Conservation (phyloP, 2,888 invertebrate species). For the Spilarctia lutea region DNA sequence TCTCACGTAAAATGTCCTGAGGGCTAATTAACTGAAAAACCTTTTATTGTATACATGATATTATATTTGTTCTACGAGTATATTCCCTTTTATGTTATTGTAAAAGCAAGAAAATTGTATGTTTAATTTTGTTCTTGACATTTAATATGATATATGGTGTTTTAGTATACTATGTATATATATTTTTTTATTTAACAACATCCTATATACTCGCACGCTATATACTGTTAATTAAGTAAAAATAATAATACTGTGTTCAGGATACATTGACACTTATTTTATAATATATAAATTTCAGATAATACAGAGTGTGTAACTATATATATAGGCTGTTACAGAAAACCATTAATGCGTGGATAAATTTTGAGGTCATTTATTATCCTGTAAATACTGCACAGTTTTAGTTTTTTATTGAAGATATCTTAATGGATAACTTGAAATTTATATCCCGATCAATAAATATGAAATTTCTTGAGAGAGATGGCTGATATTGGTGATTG, state of each 20-base stretch:
- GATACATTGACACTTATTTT: background rate
- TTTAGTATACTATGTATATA: too few species aligned
- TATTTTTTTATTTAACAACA: too few species aligned
- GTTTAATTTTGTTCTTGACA: too few species aligned
- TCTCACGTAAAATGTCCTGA: slow-evolving; percentile 14
- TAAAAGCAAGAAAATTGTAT: background rate
- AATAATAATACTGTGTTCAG: background rate
- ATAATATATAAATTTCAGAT: background rate
- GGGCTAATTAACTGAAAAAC: slow-evolving; percentile 16
- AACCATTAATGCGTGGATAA: background rate
- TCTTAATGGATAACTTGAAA: background rate
- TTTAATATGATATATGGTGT: too few species aligned
- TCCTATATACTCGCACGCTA: too few species aligned
- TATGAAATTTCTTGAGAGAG: background rate
- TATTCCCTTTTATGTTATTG: background rate
- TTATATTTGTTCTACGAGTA: background rate
- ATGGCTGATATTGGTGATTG: background rate
- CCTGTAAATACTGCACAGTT: background rate
- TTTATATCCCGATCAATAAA: background rate
- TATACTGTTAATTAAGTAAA: background rate
- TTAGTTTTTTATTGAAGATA: background rate
- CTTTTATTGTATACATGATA: slow-evolving; percentile 17
- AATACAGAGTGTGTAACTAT: background rate
- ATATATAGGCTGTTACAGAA: background rate
- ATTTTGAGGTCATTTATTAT: background rate